Base-by-base conservation (phyloP, 2,888 invertebrate species). In the Drosophila sordidapex region DNA sequence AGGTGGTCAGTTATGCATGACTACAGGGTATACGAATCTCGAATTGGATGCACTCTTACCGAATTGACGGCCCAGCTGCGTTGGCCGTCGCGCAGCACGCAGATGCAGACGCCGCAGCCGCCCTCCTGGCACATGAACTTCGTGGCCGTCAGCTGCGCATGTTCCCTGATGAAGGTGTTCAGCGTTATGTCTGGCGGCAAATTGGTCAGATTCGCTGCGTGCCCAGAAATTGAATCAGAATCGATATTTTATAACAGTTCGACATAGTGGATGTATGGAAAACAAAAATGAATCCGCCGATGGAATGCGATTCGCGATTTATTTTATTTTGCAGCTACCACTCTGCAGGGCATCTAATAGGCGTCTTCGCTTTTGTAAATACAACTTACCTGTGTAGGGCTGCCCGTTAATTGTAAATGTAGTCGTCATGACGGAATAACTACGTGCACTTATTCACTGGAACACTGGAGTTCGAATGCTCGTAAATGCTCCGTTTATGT, bases 101-200 rank as follows among this genome's bases (percentile, higher is more conserved):
- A 94, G 15, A 94, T 92, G 78, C 95, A 96, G 54, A 94, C 94
- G 0, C 96, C 96, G 83, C 96, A 96, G 21, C 96, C 96, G 36
- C 96, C 96, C 89, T 96, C 96, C 46, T 93, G 93, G 79, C 96
- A 96, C 95, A 95, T 95, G 53, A 93, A 94, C 83, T 96, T 96
- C 0, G 96, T 96, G 15, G 95, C 96, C 38, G 94, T 94, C 1
- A 95, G 91, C 38, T 94, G 93, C 10, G 94, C 94, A 87, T 94
- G 92, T 8, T 95, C 94, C 21, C 96, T 93, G 60, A 96, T 94
- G 75, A 94, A 96, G 1, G 94, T 93, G 78, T 95, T 95, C n/a
- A 96, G 92, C 0, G 94, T 94, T 0, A 94, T 95, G 46, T 93
- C 91, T 4, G 89, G 81, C 1, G 93, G 91, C 86, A 92, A 0